phyloP scores from a whole-genome alignment of 2,888 invertebrate species.

The Trachelus troglodyta region DNA sequence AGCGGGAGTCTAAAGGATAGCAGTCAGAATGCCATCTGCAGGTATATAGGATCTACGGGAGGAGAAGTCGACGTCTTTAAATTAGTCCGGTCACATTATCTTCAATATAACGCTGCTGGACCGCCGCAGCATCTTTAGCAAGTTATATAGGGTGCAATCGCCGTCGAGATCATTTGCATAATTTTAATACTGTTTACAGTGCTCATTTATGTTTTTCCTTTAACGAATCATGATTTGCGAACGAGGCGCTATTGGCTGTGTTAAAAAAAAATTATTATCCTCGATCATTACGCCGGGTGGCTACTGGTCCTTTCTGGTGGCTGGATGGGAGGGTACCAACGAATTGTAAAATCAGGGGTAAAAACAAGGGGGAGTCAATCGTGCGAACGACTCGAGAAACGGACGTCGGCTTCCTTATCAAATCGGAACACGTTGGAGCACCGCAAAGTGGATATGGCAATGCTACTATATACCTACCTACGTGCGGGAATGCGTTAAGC shows the following conservation, averaged over 20 bases:
- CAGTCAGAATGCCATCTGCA: constrained; percentile 51
- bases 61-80: constrained; percentile 55
- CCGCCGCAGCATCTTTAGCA: background rate
- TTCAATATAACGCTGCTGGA: background rate
- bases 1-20: constrained; percentile 45
- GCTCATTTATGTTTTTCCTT: background rate
- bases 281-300: background rate
- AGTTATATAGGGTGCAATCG: background rate
- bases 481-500: constrained; percentile 51
- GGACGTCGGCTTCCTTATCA: constrained; percentile 16
- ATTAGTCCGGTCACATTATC: constrained; percentile 58
- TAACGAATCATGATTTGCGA: background rate
- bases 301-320: too few relatives aligned
- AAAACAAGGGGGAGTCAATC: background rate
- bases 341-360: background rate
- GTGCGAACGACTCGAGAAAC: constrained; percentile 8
- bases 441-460: background rate
- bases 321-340: background rate
- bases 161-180: background rate
- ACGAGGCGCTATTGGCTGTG: too few relatives aligned
- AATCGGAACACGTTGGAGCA: constrained; percentile 2
- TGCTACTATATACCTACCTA: constrained; percentile 24
- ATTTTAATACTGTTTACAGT: background rate
- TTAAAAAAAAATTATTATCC: background rate
- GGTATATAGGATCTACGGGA: constrained; percentile 38